A percentile compares a stretch with the other conserved stretches of the same genome.
phyloP scores from a whole-genome alignment of 1,140 invertebrate genomes.

The Neodiprion virginianus region DNA sequence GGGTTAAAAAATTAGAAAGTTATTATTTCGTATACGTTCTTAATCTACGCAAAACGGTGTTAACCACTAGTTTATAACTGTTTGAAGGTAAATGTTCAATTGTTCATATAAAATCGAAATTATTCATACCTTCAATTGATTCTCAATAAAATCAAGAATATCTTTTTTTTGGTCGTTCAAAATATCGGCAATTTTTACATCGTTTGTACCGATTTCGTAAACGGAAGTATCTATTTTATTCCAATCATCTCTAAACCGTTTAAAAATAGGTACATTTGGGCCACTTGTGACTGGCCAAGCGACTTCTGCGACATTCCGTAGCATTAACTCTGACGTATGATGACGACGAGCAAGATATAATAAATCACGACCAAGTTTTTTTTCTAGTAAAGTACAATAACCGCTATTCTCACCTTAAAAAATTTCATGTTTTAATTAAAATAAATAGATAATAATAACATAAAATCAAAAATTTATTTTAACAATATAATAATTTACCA shows the following conservation, averaged over 20 bases:
- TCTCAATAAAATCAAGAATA: conserved; percentile 19
- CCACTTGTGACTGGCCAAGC: conserved; percentile 18
- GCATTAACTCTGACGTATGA: conserved; percentile 29
- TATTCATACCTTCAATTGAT: conserved; percentile 22
- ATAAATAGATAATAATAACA: too few relatives aligned
- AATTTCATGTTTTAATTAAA: too few relatives aligned
- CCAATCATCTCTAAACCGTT: conserved; percentile 27
- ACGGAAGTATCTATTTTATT: conserved; percentile 29
- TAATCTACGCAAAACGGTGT: too few relatives aligned
- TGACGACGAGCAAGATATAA: conserved; percentile 8
- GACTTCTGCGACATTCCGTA: conserved; percentile 21
- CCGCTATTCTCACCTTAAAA: neutral
- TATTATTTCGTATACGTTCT: neutral
- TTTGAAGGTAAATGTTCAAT: too few relatives aligned
- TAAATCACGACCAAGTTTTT: too few relatives aligned
- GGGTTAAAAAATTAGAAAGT: too few relatives aligned
- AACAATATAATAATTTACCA: conserved; percentile 3
- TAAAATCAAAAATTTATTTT: neutral
- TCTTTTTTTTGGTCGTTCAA: conserved; percentile 19
- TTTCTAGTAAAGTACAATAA: neutral
- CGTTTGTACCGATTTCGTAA: conserved; percentile 24
- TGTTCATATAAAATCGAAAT: neutral
- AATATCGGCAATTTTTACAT: conserved; percentile 19
- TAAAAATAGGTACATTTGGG: conserved; percentile 30
- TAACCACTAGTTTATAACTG: too few relatives aligned